phyloP scores from a whole-genome alignment of 2,797 vertebrate genomes.

The Scarus forsteni region DNA sequence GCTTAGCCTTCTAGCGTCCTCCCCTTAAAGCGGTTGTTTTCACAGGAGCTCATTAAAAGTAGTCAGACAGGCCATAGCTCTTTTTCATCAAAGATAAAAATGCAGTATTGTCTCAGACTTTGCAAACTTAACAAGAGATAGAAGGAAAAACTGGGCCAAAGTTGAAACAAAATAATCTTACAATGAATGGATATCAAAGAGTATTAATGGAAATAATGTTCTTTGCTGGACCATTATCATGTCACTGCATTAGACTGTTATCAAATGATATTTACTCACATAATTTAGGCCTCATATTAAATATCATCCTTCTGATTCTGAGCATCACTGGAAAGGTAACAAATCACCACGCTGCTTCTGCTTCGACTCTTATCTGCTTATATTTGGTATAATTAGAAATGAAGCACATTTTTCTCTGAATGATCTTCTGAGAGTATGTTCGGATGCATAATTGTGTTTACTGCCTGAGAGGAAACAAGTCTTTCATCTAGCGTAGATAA shows the following conservation, averaged over 20 bases:
- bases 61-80: too few species aligned
- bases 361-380: conserved; percentile 62
- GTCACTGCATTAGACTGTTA: background rate
- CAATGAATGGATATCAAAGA: too few species aligned
- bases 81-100: too few species aligned
- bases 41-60: too few species aligned
- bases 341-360: conserved; percentile 39
- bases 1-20: too few species aligned
- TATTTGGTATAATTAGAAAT: conserved; percentile 75
- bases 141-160: too few species aligned
- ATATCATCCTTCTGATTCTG: conserved; percentile 29
- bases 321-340: conserved; percentile 33
- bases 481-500: conserved; percentile 76
- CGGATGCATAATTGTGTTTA: conserved; percentile 79
- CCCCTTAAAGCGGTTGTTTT: too few species aligned
- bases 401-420: conserved; percentile 69
- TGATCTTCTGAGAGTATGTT: conserved; percentile 70
- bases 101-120: too few species aligned
- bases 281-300: conserved; percentile 7
- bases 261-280: conserved; percentile 6
- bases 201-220: background rate
- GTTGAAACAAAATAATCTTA: too few species aligned
- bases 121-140: too few species aligned
- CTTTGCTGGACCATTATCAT: background rate
- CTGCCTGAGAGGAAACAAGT: conserved; percentile 69